Conservation (phyloP, 35 echinoderm and acorn worm species). For the Ophiothrix spiculata region DNA sequence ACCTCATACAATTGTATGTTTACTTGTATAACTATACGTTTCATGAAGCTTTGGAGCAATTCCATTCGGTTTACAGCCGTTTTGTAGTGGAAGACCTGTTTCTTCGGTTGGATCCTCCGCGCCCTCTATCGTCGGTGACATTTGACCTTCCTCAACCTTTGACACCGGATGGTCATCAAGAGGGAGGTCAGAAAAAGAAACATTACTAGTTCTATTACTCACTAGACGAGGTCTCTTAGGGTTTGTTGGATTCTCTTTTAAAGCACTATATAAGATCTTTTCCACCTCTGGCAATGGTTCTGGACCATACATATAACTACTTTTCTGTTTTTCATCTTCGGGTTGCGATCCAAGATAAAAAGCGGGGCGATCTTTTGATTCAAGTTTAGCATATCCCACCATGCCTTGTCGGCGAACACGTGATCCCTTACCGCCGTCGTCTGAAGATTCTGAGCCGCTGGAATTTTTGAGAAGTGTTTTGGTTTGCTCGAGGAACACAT, state of each 20-base stretch:
- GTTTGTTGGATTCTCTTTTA: background rate
- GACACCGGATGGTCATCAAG: too few species aligned
- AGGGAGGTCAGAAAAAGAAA: background rate
- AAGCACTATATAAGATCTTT: background rate
- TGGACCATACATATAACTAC: background rate
- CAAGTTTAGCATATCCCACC: background rate
- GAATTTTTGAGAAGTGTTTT: background rate
- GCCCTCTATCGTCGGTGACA: too few species aligned
- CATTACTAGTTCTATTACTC: conserved; percentile 12
- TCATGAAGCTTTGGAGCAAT: background rate
- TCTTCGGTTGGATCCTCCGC: too few species aligned
- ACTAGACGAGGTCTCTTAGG: background rate
- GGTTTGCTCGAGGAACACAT: conserved; percentile 8
- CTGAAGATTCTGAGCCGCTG: background rate
- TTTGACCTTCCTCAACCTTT: too few species aligned
- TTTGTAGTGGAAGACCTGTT: too few species aligned
- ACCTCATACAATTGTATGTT: background rate
- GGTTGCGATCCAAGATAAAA: background rate
- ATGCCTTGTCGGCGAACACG: background rate
- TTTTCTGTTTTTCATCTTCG: background rate
- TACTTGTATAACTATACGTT: background rate
- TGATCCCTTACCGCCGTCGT: background rate
- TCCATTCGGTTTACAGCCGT: too few species aligned
- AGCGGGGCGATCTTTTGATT: background rate
- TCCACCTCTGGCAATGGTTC: background rate